These are phyloP conservation scores for Leptarthrus brevirostris DNA, from an alignment of 2,888 invertebrate species.

Conservation along the genomic window DNA sequence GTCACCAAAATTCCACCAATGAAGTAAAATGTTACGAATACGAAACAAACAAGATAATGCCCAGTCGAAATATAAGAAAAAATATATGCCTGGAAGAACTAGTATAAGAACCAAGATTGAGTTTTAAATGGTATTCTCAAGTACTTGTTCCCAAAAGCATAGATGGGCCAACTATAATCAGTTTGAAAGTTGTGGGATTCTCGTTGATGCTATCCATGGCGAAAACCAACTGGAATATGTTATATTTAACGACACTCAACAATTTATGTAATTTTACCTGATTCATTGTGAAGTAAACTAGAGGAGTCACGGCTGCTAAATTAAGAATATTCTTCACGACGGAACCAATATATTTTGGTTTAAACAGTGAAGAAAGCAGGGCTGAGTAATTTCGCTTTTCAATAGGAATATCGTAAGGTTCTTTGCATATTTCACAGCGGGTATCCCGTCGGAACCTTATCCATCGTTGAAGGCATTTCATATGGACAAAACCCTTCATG, in stretches of 20 bases:
- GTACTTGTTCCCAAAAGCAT: conserved; percentile 51
- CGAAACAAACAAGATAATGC: conserved; percentile 60
- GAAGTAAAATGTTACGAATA: conserved; percentile 61
- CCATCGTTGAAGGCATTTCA: conserved; percentile 63
- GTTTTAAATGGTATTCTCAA: background rate
- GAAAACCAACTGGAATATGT: conserved; percentile 42
- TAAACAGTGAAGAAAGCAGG: conserved; percentile 61
- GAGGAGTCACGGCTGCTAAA: conserved; percentile 61
- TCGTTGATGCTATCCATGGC: conserved; percentile 47
- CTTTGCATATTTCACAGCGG: conserved; percentile 63
- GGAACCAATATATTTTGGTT: conserved; percentile 61
- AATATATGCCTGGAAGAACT: conserved; percentile 58
- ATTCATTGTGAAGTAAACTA: conserved; percentile 62
- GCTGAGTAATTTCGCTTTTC: conserved; percentile 59
- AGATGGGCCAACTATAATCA: conserved; percentile 47
- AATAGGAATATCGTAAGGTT: conserved; percentile 57
- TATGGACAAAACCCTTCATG: conserved; percentile 62
- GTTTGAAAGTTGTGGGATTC: conserved; percentile 38
- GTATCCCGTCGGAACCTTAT: conserved; percentile 61
- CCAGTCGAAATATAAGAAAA: conserved; percentile 62
- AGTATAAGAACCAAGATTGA: background rate
- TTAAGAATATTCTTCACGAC: conserved; percentile 62
- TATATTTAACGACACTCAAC: too few relatives aligned
- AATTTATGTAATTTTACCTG: too few relatives aligned
- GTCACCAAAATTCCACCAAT: conserved; percentile 66